These are phyloP conservation scores for Ctenoplectra terminalis DNA, from an alignment of 1,140 invertebrate species.

Conservation along the genomic window DNA sequence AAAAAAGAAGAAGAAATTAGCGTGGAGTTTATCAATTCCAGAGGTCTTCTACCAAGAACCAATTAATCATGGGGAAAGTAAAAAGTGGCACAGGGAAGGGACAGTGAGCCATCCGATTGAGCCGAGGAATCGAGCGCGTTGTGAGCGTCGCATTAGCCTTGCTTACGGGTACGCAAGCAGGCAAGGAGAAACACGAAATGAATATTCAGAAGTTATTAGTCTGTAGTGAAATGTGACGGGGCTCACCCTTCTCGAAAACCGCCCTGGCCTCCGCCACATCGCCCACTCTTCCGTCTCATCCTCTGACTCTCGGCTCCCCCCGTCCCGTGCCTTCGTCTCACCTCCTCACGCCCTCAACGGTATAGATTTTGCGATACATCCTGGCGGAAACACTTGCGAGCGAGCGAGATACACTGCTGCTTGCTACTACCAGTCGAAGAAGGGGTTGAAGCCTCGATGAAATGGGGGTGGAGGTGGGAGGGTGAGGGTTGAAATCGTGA, in stretches of 20 bases:
- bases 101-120: not conserved
- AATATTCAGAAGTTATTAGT: conserved; percentile 84
- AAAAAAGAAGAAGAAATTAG: not conserved
- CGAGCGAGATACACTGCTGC: conserved; percentile 64
- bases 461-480: conserved; percentile 43
- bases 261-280: conserved; percentile 71
- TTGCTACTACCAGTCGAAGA: conserved; percentile 61
- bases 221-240: conserved; percentile 83
- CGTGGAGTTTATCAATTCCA: too few species aligned
- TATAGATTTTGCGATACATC: conserved; percentile 83
- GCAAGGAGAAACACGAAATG: conserved; percentile 82
- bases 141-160: conserved; percentile 81
- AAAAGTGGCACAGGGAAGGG: too few species aligned
- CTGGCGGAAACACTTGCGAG: conserved; percentile 74
- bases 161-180: conserved; percentile 77
- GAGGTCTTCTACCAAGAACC: too few species aligned
- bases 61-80: too few species aligned
- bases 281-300: conserved; percentile 61
- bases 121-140: conserved; percentile 57
- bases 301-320: conserved; percentile 38
- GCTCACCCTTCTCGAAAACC: conserved; percentile 80
- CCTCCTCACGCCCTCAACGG: conserved; percentile 65
- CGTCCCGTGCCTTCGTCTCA: conserved; percentile 43
- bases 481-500: conserved; percentile 56
- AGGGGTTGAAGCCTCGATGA: conserved; percentile 69